Evolutionary conservation across 2,797 vertebrate genomes (phyloP).

Genomic region (Dallia pectoralis): DNA sequence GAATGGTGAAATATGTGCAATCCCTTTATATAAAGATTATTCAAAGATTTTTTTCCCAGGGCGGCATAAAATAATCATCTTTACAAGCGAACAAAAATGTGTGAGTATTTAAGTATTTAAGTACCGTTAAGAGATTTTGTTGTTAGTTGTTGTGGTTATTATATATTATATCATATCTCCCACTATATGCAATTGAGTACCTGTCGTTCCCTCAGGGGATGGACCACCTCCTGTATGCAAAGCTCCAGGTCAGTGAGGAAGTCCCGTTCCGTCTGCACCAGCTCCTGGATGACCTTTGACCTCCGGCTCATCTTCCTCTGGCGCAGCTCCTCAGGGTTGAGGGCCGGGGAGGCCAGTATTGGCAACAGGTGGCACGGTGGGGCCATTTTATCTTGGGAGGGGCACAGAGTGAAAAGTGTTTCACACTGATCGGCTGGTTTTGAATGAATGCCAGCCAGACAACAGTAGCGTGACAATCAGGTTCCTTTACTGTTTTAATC

Average conservation of each 20-base stretch:
- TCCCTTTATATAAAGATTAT: too few species aligned
- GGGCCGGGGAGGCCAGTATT: conserved; percentile 49
- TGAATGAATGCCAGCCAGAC: conserved; percentile 59
- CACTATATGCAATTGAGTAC: conserved; percentile 39
- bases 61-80: too few species aligned
- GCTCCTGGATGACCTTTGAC: conserved; percentile 87
- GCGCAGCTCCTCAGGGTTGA: conserved; percentile 79
- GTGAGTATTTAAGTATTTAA: too few species aligned
- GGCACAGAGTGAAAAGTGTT: conserved; percentile 32
- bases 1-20: too few species aligned
- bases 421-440: conserved; percentile 62
- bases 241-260: conserved; percentile 86
- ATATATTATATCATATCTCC: background rate
- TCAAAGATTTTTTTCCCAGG: too few species aligned
- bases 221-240: conserved; percentile 87
- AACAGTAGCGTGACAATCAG: conserved; percentile 66
- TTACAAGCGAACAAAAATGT: too few species aligned
- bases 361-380: conserved; percentile 52
- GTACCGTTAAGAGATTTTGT: too few species aligned
- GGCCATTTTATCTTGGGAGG: conserved; percentile 86
- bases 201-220: conserved; percentile 85
- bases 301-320: conserved; percentile 85
- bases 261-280: conserved; percentile 91
- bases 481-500: conserved; percentile 29
- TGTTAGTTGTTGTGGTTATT: too few species aligned